Percentiles rank a stretch among this genome's conserved stretches.
These are phyloP conservation scores for Neuroterus valhalla DNA, from an alignment of 1,140 invertebrate species.

Conservation along the genomic window DNA sequence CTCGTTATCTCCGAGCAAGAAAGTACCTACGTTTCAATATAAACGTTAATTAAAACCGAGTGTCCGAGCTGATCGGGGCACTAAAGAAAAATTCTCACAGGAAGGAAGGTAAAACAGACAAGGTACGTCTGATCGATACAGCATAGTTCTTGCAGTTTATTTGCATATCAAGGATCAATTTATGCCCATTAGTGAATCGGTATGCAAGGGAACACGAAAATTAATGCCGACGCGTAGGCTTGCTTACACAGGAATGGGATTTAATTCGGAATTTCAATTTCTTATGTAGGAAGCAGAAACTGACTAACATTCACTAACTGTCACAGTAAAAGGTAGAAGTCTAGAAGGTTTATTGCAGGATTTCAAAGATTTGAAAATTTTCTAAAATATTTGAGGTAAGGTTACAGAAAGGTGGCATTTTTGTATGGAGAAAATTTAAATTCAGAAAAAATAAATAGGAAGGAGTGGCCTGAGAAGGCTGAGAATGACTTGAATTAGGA, in stretches of 20 bases:
- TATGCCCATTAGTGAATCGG: constrained; percentile 39
- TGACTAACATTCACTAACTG: no score
- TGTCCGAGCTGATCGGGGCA: constrained; percentile 20
- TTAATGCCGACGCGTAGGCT: constrained; percentile 26
- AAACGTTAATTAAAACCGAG: constrained; percentile 42
- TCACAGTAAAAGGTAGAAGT: no score
- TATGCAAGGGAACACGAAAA: constrained; percentile 22
- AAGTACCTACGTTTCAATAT: constrained; percentile 34
- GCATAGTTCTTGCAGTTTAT: constrained; percentile 25
- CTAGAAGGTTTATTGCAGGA: no score
- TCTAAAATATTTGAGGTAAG: no score
- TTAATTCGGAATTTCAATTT: background rate
- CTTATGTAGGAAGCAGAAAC: no score
- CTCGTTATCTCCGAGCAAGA: constrained; percentile 37
- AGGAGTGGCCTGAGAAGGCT: no score
- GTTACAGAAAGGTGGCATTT: no score
- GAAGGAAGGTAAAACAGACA: background rate
- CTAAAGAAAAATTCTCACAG: constrained; percentile 16
- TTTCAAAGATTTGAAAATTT: no score
- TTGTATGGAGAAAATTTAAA: no score
- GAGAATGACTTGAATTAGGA: no score
- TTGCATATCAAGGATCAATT: constrained; percentile 46
- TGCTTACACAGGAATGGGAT: constrained; percentile 16
- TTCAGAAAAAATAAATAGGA: no score
- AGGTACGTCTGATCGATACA: constrained; percentile 8